These are phyloP conservation scores for Eledona agricola DNA, from an alignment of 2,888 invertebrate species.

Conservation along the genomic window DNA sequence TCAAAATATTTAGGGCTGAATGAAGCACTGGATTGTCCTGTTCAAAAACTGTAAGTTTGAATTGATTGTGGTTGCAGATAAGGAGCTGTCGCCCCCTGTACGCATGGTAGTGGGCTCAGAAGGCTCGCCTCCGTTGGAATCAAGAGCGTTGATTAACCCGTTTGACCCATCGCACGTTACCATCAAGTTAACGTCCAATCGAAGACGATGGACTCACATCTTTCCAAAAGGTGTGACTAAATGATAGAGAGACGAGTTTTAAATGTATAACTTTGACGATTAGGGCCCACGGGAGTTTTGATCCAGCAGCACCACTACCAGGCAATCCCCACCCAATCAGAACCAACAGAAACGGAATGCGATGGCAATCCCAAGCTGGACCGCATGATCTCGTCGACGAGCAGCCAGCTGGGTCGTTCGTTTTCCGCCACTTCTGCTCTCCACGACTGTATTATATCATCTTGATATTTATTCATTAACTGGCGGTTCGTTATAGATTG, in stretches of 20 bases:
- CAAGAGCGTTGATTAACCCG: conserved; percentile 92
- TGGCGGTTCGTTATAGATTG: conserved; percentile 54
- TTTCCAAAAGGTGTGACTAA: conserved; percentile 85
- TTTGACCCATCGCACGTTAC: conserved; percentile 98
- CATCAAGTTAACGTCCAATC: conserved; percentile 93
- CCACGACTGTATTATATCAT: conserved; percentile 62
- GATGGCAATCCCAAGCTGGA: conserved; percentile 37
- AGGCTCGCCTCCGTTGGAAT: conserved; percentile 71
- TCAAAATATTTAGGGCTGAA: too few species aligned
- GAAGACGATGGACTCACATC: conserved; percentile 97
- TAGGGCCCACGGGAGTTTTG: conserved; percentile 86
- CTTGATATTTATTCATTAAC: background rate
- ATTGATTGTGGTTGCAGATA: conserved; percentile 53
- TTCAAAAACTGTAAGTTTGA: too few species aligned
- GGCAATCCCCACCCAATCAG: conserved; percentile 73
- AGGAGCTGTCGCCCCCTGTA: conserved; percentile 66
- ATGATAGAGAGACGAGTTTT: conserved; percentile 1
- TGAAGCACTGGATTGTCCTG: too few species aligned
- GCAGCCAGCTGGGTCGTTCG: conserved; percentile 33
- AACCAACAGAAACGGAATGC: conserved; percentile 32
- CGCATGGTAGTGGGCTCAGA: conserved; percentile 68
- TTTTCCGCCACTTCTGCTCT: conserved; percentile 61
- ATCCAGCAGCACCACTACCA: conserved; percentile 95
- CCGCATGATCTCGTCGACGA: conserved; percentile 49
- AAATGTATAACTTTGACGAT: conserved; percentile 12